These are phyloP conservation scores for Pollimyrus isidori DNA, from an alignment of 2,113 vertebrate genomes.

Conservation along the genomic window DNA sequence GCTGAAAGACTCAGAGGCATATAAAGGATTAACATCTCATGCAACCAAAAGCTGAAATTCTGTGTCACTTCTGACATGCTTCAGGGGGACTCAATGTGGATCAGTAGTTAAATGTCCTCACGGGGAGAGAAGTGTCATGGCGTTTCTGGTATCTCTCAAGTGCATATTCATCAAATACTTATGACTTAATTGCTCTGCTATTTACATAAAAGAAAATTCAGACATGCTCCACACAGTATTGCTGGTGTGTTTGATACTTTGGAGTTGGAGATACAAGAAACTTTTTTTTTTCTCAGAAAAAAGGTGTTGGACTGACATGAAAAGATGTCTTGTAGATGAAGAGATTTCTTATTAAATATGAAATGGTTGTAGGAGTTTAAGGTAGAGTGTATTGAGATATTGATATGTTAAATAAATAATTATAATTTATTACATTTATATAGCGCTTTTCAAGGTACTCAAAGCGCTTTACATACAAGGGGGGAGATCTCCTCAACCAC, in stretches of 20 bases:
- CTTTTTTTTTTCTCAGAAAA: neutral
- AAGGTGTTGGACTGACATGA: neutral
- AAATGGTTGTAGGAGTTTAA: neutral
- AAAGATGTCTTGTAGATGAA: neutral
- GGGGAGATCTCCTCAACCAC: too few species aligned
- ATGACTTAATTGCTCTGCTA: neutral
- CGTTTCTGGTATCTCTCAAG: neutral
- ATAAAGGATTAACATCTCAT: constrained; percentile 56
- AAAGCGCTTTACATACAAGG: too few species aligned
- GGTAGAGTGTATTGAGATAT: neutral
- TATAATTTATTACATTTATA: too few species aligned
- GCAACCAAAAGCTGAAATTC: constrained; percentile 52
- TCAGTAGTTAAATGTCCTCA: constrained; percentile 10
- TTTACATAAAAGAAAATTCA: neutral
- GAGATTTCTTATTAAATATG: neutral
- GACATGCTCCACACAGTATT: neutral
- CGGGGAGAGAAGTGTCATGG: neutral
- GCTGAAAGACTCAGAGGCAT: constrained; percentile 55
- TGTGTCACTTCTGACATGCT: constrained; percentile 40
- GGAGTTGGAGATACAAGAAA: neutral
- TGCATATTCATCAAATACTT: neutral
- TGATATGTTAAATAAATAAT: neutral
- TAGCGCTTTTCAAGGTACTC: too few species aligned
- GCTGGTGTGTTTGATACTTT: neutral
- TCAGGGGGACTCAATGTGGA: constrained; percentile 9